Base-by-base conservation (phyloP, 2,113 vertebrate species). In the Stigmatopora nigra region DNA sequence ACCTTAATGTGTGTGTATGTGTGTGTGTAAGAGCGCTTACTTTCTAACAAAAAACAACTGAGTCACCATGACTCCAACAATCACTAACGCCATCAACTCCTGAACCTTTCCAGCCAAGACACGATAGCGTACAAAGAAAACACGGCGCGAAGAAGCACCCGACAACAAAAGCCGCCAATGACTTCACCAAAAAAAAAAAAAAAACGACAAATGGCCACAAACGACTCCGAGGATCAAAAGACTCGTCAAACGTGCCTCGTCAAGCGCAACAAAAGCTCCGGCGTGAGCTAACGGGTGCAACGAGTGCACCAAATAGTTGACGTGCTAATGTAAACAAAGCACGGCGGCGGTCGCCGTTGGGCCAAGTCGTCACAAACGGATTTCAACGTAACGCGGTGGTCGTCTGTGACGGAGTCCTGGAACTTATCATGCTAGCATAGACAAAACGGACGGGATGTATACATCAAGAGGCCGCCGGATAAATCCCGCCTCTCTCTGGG, bases 391-490 rank as follows among this genome's bases (percentile, higher is more conserved):
- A 83, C 77, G 74, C 60, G 74, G 75, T 81, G 65, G 78, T 85
- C 87, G 85, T 87, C 84, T 75, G 72, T 85, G 84, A 61, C 69
- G 78, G 78, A 67, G 75, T 69, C 73, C 85, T 88, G 87, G 84
- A 88, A 88, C 76, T 77, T 83, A 80, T 87, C 80, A 75, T 74
- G 45, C 67, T 77, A 78, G 84, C 77, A 79, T 82, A 86, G 82
- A 88, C 82, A 86, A 87, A 87, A 80, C 76, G 68, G 80, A 84
- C 77, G 71, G 79, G 70, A 85, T 87, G 79, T 89, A 88, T 87
- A 88, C 86, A 88, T 84, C 73, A 78, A 80, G 78, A 82, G 80
- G 81, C 82, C 77, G 67, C 68, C 67, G 78, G 70, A 78, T 64
- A 69, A 71, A 48, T 60, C 31, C 14, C 72, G 71, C 79, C 70